Evolutionary conservation across 1,140 invertebrate genomes (phyloP).

Genomic region (Drosophila sulfurigaster): DNA sequence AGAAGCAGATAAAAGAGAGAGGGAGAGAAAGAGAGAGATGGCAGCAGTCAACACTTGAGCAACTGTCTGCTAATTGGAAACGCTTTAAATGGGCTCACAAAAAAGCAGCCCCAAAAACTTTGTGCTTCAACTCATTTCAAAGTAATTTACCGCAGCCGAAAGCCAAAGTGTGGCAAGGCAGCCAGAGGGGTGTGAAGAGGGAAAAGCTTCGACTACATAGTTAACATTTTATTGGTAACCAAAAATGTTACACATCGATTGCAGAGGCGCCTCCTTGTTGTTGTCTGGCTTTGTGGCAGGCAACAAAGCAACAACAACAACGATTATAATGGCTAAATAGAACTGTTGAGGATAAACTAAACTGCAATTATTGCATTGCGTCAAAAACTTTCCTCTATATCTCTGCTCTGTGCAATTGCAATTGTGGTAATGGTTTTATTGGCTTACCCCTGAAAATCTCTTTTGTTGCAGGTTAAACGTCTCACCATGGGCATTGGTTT

Average conservation of each 20-base stretch:
- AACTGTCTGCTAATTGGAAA: conserved; percentile 68
- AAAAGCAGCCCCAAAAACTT: conserved; percentile 61
- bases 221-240: conserved; percentile 80
- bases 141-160: conserved; percentile 74
- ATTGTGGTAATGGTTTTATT: background rate
- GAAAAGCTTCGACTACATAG: conserved; percentile 35
- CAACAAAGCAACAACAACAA: conserved; percentile 26
- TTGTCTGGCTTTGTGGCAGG: conserved; percentile 55
- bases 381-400: conserved; percentile 58
- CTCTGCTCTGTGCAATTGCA: background rate
- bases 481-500: conserved; percentile 84
- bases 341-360: conserved; percentile 37
- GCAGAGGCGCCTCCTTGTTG: conserved; percentile 58
- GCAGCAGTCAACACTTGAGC: conserved; percentile 33
- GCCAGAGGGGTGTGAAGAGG: background rate
- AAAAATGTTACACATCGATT: conserved; percentile 80
- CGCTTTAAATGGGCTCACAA: conserved; percentile 54
- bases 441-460: conserved; percentile 1
- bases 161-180: conserved; percentile 33
- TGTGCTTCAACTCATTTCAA: conserved; percentile 69
- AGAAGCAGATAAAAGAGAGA: background rate
- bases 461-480: conserved; percentile 75
- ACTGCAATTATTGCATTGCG: conserved; percentile 64
- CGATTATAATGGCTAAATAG: conserved; percentile 18
- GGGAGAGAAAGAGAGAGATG: background rate